These are phyloP conservation scores for Procambarus virginalis DNA, from an alignment of 1,140 invertebrate genomes.

Conservation along the genomic window DNA sequence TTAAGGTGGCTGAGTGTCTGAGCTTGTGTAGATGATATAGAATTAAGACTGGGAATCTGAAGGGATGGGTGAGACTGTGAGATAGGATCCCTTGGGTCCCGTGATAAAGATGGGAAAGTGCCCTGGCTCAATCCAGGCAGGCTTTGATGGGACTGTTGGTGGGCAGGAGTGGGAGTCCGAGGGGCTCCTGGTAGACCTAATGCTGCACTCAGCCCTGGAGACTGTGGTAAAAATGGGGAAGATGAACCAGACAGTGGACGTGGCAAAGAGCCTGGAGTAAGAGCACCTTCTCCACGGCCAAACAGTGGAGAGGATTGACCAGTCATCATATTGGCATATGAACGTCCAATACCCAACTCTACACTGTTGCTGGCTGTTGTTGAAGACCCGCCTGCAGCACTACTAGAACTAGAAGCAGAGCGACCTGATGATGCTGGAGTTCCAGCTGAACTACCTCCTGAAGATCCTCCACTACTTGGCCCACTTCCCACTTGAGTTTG, in stretches of 20 bases:
- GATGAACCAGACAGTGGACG: constrained; percentile 67
- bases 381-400: constrained; percentile 41
- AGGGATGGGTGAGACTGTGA: constrained; percentile 68
- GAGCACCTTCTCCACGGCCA: constrained; percentile 64
- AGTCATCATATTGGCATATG: constrained; percentile 67
- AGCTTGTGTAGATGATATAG: constrained; percentile 67
- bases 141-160: constrained; percentile 68
- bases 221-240: constrained; percentile 68
- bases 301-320: constrained; percentile 69
- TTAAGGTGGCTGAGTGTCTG: constrained; percentile 67
- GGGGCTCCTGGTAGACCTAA: constrained; percentile 67
- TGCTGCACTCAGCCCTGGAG: constrained; percentile 67
- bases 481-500: constrained; percentile 66
- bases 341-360: constrained; percentile 67
- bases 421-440: constrained; percentile 40
- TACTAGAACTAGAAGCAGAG: constrained; percentile 50
- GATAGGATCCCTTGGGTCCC: constrained; percentile 67
- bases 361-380: constrained; percentile 62
- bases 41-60: constrained; percentile 68
- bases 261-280: constrained; percentile 67
- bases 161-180: constrained; percentile 70
- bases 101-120: constrained; percentile 63
- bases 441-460: constrained; percentile 48
- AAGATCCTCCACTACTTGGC: constrained; percentile 48
- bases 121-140: constrained; percentile 62